A percentile compares a stretch with the other conserved stretches of the same genome.
phyloP scores from a whole-genome alignment of 1,140 invertebrate species.

The Drosophila leontia region DNA sequence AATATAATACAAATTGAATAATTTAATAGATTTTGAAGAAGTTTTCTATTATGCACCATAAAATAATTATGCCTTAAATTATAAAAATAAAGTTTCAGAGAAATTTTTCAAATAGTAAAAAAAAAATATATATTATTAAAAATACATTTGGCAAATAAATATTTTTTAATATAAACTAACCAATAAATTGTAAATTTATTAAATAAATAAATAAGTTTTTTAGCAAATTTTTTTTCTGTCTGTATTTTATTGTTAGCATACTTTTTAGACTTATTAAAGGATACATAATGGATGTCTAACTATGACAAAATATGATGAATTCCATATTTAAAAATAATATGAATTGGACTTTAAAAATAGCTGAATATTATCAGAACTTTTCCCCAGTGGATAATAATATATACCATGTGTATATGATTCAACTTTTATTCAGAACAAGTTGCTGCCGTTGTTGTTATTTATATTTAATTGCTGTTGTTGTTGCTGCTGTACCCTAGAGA shows the following conservation, averaged over 20 bases:
- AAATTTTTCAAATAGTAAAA: too few relatives aligned
- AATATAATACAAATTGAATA: neutral
- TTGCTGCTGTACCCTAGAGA: constrained; percentile 20
- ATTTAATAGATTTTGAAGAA: neutral
- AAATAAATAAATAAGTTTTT: too few relatives aligned
- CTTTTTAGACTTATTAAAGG: neutral
- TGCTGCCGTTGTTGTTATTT: constrained; percentile 32
- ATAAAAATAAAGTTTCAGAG: too few relatives aligned
- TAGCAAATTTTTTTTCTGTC: neutral
- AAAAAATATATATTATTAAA: too few relatives aligned
- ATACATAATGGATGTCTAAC: neutral
- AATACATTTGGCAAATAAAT: too few relatives aligned
- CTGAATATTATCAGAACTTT: neutral
- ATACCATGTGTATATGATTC: constrained; percentile 6
- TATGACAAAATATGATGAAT: neutral
- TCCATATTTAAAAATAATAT: neutral
- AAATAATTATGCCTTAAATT: too few relatives aligned
- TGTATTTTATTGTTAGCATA: neutral
- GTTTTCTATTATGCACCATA: too few relatives aligned
- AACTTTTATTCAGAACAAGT: constrained; percentile 51
- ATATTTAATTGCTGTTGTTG: constrained; percentile 25
- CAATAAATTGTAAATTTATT: too few relatives aligned
- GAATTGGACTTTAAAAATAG: neutral
- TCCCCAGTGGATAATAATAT: neutral
- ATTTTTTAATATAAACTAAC: too few relatives aligned